These are phyloP conservation scores for Dinocampus coccinellae DNA, from an alignment of 2,888 invertebrate species.

Conservation along the genomic window DNA sequence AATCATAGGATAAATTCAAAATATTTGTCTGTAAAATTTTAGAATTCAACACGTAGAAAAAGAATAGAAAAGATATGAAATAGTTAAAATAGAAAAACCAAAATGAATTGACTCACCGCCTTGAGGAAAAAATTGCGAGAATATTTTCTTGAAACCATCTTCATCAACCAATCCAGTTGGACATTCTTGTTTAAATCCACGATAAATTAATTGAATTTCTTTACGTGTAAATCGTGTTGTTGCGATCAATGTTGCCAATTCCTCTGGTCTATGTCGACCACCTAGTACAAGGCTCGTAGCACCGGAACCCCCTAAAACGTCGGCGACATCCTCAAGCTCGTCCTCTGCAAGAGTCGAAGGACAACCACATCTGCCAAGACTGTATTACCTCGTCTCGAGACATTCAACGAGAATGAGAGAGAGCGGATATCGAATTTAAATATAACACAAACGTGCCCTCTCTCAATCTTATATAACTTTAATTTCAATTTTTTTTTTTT, in stretches of 20 bases:
- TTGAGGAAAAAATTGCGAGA: slow-evolving; percentile 90
- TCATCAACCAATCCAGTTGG: slow-evolving; percentile 90
- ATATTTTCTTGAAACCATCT: slow-evolving; percentile 89
- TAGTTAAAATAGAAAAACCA: too few relatives aligned
- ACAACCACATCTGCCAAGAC: slow-evolving; percentile 57
- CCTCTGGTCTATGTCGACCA: slow-evolving; percentile 83
- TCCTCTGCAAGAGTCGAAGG: slow-evolving; percentile 75
- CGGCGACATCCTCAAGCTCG: slow-evolving; percentile 77
- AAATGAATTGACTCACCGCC: slow-evolving; percentile 79
- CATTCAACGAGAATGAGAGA: slow-evolving; percentile 37
- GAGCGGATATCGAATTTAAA: neutral
- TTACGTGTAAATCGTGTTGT: slow-evolving; percentile 84
- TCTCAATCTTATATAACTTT: neutral
- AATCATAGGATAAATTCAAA: too few relatives aligned
- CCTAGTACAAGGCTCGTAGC: slow-evolving; percentile 70
- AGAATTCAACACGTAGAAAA: too few relatives aligned
- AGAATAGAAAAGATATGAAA: too few relatives aligned
- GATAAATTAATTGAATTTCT: slow-evolving; percentile 91
- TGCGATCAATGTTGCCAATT: slow-evolving; percentile 81
- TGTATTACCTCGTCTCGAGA: slow-evolving; percentile 56
- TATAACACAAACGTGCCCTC: neutral
- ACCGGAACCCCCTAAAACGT: slow-evolving; percentile 66
- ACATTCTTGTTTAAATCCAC: slow-evolving; percentile 92
- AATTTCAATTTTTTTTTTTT: neutral
- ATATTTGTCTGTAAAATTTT: too few relatives aligned